Evolutionary conservation across 1,140 invertebrate genomes (phyloP), one percentile per base, ranked within the genome.

Genomic region (Drosophila kanapiae): DNA sequence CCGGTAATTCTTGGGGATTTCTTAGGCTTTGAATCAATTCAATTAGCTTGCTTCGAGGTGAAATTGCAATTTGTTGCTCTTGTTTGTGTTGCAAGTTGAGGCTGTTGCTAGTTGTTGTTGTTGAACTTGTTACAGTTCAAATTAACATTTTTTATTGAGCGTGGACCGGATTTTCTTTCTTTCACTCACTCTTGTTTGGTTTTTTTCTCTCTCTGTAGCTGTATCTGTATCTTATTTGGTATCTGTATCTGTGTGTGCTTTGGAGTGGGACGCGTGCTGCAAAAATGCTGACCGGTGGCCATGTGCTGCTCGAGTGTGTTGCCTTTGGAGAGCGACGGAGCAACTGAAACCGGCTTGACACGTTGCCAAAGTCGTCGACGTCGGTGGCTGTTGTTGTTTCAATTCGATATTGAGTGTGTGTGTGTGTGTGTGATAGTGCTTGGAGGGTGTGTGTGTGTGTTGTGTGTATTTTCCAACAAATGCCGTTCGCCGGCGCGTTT

Each of bases 111-210:
- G 45, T 35, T 53, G 62, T 62, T 71, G 69, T 56, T 74, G 70
- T 72, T 74, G 70, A 80, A 84, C 82, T 86, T 86, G 82, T 82
- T 85, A 85, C 61, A 78, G 78, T 82, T 78, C 58, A 71, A 82
- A 85, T 86, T 63, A 81, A 75, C 78, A 82, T 85, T 86, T 86
- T 81, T 81, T 78, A 76, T 79, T 65, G 67, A 79, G 59, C 60
- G 33, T 70, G 67, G 63, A 83, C 61, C 58, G 80, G 80, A 74
- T 82, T 74, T 58, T 68, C 64, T 54, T 57, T 70, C 67, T 56
- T 70, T 69, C 65, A 67, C 60, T 67, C 59, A 27, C 62, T 43
- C 29, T 43, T 33, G 27, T 16, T n/a, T n/a, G n/a, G n/a, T n/a
- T 37, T 54, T 53, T 54, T 54, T 37, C 6, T 56, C 18, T 54